Conservation (phyloP, 1,140 invertebrate species). For the Riptortus pedestris region DNA sequence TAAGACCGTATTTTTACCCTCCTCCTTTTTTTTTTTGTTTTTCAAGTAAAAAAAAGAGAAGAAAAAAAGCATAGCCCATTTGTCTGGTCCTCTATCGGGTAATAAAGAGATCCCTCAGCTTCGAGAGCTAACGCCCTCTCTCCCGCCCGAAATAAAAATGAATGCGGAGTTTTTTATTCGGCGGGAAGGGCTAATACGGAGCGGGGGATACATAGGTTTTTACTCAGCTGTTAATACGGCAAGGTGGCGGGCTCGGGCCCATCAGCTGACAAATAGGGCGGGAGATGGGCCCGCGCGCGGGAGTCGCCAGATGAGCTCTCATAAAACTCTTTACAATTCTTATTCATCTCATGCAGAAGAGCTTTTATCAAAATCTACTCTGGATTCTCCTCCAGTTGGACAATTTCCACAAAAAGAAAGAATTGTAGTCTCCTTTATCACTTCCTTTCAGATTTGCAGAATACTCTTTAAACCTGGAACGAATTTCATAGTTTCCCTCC, state of each 20-base stretch:
- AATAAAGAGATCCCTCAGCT: conserved; percentile 2
- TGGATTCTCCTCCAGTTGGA: no score
- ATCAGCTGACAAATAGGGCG: background rate
- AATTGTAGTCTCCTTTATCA: no score
- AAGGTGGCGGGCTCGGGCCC: background rate
- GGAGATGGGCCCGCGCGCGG: background rate
- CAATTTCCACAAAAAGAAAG: no score
- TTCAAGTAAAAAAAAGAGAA: background rate
- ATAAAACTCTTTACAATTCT: conserved; percentile 8
- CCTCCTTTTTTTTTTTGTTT: background rate
- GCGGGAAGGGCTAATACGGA: conserved; percentile 1
- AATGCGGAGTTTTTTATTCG: conserved; percentile 8
- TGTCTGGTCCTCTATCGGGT: conserved; percentile 7
- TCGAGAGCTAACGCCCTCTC: no score
- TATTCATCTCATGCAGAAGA: conserved; percentile 5
- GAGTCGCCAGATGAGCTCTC: background rate
- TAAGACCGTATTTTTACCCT: conserved; percentile 6
- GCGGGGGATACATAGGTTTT: conserved; percentile 5
- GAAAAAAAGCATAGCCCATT: background rate
- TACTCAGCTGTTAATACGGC: conserved; percentile 2
- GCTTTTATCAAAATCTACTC: conserved; percentile 5
- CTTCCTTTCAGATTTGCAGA: no score
- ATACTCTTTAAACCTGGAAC: no score
- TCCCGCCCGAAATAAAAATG: conserved; percentile 1
- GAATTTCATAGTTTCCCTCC: no score